Percentiles rank a stretch among this genome's conserved stretches.
Conservation (phyloP, 2,113 vertebrate genomes). For the Eulemur rufifrons region DNA sequence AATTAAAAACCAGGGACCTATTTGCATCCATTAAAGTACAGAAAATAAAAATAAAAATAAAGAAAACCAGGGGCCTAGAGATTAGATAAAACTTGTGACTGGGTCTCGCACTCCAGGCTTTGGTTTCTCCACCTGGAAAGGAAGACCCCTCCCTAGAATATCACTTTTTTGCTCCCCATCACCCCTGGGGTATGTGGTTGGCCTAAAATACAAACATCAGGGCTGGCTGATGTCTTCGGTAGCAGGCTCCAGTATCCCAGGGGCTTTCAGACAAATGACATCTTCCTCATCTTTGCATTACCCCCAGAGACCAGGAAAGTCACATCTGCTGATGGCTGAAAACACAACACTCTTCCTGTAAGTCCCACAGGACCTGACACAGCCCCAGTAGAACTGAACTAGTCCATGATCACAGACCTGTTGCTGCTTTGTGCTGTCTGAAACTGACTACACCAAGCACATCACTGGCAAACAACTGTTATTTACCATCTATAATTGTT, state of each 20-base stretch:
- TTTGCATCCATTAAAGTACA: too few relatives aligned
- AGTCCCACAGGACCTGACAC: not conserved
- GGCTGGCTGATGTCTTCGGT: conserved; percentile 1
- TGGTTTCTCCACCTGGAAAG: not conserved
- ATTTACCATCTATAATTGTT: conserved; percentile 39
- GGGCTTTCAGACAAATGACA: conserved; percentile 33
- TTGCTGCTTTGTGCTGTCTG: not conserved
- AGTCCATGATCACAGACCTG: not conserved
- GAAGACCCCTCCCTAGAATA: not conserved
- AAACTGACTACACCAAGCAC: not conserved
- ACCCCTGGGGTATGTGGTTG: not conserved
- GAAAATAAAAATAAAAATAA: too few relatives aligned
- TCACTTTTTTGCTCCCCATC: not conserved
- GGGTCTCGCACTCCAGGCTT: not conserved
- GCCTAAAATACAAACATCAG: conserved; percentile 16
- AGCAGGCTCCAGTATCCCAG: not conserved
- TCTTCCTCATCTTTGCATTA: conserved; percentile 13
- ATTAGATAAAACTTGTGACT: not conserved
- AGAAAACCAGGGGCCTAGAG: not conserved
- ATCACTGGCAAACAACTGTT: conserved; percentile 1
- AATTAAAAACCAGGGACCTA: not conserved
- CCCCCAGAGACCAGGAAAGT: not conserved
- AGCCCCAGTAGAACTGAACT: not conserved
- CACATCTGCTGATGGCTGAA: conserved; percentile 48
- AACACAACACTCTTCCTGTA: conserved; percentile 27